Base-by-base conservation (phyloP, 2,888 invertebrate genomes). In the Molorchus minor region DNA sequence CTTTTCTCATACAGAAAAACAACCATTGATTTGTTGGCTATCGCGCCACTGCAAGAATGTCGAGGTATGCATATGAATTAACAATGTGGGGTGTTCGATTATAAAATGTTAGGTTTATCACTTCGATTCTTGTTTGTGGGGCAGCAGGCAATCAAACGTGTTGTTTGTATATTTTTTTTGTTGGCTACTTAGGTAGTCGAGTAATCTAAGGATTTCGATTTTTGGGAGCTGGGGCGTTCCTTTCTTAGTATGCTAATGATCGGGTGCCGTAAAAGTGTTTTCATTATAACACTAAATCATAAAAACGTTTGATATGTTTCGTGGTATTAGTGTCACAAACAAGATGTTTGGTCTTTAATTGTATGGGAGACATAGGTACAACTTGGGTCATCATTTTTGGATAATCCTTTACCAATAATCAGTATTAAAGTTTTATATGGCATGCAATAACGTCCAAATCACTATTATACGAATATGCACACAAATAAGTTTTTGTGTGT, bases 11-110 rank as follows among this genome's bases (percentile, higher is more conserved):
- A 70, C n/a, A 73, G 72, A 75, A 77, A 77, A 75, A 76, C 75
- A 73, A 75, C 75, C 76, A 77, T 77, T 77, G 77, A 78, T 78
- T 78, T 77, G 78, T 77, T 71, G 75, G 72, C 71, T 68, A 71
- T 75, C 73, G 65, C 54, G 64, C 55, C 57, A 63, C 61, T 58
- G 61, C 61, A 65, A 65, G 62, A 65, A 68, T 65, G 62, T 63
- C 64, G 64, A 61, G 62, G 59, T 62, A 56, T 61, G 43, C 40
- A 52, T 52, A 52, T 36, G 51, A 52, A 52, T 52, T 52, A 52
- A 52, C 51, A 55, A 62, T 56, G 52, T 57, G 51, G 69, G 69
- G 69, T 70, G 65, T 67, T 67, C 69, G 71, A 69, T 70, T 71
- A 62, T 73, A 73, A 73, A 72, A 67, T 67, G 65, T 56, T 58